Evolutionary conservation across 2,888 invertebrate species (phyloP), one percentile per base, ranked within the genome.

Genomic region (Seira sanloemensis): DNA sequence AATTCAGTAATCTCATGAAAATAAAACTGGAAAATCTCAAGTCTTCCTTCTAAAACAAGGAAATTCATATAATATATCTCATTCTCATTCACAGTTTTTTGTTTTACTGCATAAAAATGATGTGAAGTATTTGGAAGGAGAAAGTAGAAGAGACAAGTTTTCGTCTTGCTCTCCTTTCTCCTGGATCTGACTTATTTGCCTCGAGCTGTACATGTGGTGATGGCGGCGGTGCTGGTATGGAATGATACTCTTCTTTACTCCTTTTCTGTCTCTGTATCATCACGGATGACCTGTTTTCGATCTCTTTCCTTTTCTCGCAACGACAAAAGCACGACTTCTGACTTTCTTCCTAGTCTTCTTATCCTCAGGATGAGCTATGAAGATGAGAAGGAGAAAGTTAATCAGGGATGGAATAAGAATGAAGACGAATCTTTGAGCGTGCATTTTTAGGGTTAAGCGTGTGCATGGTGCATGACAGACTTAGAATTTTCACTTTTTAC

Each of bases 201-300:
- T 62, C 25, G 18, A 69, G 62, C 69, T n/a, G 23, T 69, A 18
- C 78, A 71, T 50, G 37, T 54, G 37, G 37, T 12, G 37, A 37
- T 37, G 37, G 12, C 37, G 37, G 12, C 5, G 37, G 4, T 37
- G 12, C 1, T 66, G 23, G 24, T 25, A 25, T 12, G 24, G 21
- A 66, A 23, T 23, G 68, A 25, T 27, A 68, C 9, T n/a, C n/a
- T 67, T 67, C 24, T 27, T n/a, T 16, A 54, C 18, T 65, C 50
- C 23, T 24, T 7, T 23, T 68, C 62, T 75, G 23, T 66, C 4
- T 37, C 16, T n/a, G 46, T 68, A 26, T 68, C 58, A 69, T 76
- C 58, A 72, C 73, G 68, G 79, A 23, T 80, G 79, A 80, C 79
- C 79, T 80, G 79, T 54, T 80, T 80, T 74, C 21, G 23, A 80